These are phyloP conservation scores for Digitonthophagus gazella DNA, from an alignment of 2,888 invertebrate genomes.

Conservation along the genomic window DNA sequence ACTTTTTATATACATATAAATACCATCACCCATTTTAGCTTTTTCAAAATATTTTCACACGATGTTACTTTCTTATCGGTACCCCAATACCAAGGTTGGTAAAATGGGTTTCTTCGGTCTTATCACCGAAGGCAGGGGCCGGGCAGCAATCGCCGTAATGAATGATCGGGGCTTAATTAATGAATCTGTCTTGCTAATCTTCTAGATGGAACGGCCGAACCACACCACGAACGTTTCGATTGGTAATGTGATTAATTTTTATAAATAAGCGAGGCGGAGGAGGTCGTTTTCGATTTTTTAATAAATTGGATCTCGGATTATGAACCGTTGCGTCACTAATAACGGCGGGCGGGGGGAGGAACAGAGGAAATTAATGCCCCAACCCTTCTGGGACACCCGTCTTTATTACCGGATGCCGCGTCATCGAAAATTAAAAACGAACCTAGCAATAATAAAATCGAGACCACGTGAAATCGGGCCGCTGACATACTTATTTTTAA, in stretches of 20 bases:
- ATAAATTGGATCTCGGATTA: constrained; percentile 42
- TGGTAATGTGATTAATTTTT: constrained; percentile 55
- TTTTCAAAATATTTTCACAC: too few relatives aligned
- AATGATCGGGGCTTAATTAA: constrained; percentile 54
- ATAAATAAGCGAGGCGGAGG: constrained; percentile 39
- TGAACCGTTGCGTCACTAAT: constrained; percentile 19
- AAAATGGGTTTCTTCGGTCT: constrained; percentile 22
- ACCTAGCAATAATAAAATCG: neutral
- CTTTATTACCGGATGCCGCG: neutral
- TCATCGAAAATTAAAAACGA: neutral
- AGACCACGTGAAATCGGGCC: neutral
- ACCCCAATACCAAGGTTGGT: neutral
- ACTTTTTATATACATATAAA: neutral
- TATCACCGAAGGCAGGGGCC: constrained; percentile 28
- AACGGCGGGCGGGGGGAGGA: neutral
- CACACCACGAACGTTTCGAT: constrained; percentile 49
- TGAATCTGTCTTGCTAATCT: constrained; percentile 55
- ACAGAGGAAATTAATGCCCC: neutral
- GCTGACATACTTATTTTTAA: neutral
- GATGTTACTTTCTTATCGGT: neutral
- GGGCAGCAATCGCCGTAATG: constrained; percentile 52
- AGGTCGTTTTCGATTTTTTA: constrained; percentile 45
- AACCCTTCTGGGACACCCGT: neutral
- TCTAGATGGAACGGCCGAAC: constrained; percentile 51
- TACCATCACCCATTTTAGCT: too few relatives aligned